Conservation (phyloP, 2,888 invertebrate species). For the Leucania comma region DNA sequence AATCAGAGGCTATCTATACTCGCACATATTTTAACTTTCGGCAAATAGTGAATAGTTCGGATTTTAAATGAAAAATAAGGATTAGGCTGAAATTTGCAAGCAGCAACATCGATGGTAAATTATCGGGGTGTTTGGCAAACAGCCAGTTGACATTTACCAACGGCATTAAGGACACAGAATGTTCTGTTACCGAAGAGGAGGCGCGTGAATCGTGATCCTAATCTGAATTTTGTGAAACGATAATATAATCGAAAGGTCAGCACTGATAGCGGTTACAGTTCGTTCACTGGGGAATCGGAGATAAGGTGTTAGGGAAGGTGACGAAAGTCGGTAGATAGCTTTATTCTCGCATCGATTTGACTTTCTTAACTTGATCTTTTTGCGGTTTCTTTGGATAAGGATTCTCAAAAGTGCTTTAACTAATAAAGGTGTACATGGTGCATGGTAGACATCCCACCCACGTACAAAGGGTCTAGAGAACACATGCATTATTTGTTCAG, state of each 20-base stretch:
- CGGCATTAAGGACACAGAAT: slow-evolving; percentile 76
- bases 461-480: too few relatives aligned
- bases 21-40: slow-evolving; percentile 24
- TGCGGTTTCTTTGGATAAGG: not conserved
- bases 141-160: slow-evolving; percentile 80
- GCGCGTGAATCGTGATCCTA: slow-evolving; percentile 69
- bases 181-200: slow-evolving; percentile 69
- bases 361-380: not conserved
- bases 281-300: slow-evolving; percentile 25
- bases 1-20: slow-evolving; percentile 16
- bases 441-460: too few relatives aligned
- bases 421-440: not conserved
- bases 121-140: slow-evolving; percentile 82
- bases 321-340: slow-evolving; percentile 25
- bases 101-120: slow-evolving; percentile 83
- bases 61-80: slow-evolving; percentile 77
- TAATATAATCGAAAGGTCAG: slow-evolving; percentile 56
- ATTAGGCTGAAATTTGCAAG: slow-evolving; percentile 81
- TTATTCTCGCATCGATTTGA: slow-evolving; percentile 8
- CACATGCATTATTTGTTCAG: too few relatives aligned
- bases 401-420: not conserved
- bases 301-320: slow-evolving; percentile 42
- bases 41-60: slow-evolving; percentile 63
- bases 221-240: slow-evolving; percentile 71
- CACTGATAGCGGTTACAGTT: slow-evolving; percentile 36